These are phyloP conservation scores for Orientallactaga sibirica DNA, from an alignment of 2,797 vertebrate species.

Conservation along the genomic window DNA sequence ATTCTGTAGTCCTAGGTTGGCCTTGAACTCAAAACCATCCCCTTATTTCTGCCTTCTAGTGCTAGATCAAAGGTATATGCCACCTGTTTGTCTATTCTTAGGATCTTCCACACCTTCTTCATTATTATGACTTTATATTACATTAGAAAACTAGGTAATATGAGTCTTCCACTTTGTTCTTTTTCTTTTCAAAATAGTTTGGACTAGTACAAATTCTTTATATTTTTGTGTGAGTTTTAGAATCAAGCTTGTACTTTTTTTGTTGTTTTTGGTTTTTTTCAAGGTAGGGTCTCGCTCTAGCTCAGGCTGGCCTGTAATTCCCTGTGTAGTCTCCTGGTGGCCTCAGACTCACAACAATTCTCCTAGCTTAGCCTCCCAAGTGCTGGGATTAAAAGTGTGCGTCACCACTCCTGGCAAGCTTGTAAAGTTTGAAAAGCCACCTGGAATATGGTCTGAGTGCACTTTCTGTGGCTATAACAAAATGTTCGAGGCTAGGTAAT, in stretches of 20 bases:
- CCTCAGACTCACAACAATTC: too few species aligned
- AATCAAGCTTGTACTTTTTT: too few species aligned
- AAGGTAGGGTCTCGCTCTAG: too few species aligned
- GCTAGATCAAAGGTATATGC: too few species aligned
- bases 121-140: background rate
- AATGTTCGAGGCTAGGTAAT: background rate
- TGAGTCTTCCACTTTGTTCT: background rate
- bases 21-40: too few species aligned
- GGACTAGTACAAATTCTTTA: background rate
- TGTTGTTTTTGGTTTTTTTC: too few species aligned
- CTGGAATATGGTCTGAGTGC: background rate
- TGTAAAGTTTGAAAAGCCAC: constrained; percentile 7
- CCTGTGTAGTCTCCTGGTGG: too few species aligned
- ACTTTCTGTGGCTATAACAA: background rate
- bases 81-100: background rate
- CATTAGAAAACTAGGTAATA: background rate
- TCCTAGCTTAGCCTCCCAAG: too few species aligned
- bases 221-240: constrained; percentile 19
- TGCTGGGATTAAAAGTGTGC: too few species aligned
- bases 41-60: too few species aligned
- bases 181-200: background rate
- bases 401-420: background rate
- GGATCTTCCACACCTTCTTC: background rate
- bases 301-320: too few species aligned
- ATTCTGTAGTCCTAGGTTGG: too few species aligned